Evolutionary conservation across 2,888 invertebrate genomes (phyloP).

Genomic region (Clivina fossor): DNA sequence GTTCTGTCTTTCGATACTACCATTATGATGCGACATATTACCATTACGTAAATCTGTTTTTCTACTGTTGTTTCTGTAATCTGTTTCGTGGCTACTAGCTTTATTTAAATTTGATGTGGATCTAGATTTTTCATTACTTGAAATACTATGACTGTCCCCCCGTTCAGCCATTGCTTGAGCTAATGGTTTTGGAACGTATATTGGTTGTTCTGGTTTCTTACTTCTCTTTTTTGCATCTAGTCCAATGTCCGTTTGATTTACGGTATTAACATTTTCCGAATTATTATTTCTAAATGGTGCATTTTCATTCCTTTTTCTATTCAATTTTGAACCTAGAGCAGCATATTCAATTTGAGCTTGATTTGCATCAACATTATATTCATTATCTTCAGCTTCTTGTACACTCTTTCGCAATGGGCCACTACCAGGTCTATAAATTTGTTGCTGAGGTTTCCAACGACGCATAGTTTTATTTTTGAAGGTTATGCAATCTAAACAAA

Average conservation of each 20-base stretch:
- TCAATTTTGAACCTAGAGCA: constrained; percentile 29
- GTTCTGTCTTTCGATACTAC: constrained; percentile 16
- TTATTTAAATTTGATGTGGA: constrained; percentile 42
- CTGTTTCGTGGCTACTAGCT: constrained; percentile 36
- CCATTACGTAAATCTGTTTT: constrained; percentile 19
- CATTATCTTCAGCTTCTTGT: constrained; percentile 62
- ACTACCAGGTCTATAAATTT: constrained; percentile 75
- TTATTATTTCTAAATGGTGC: constrained; percentile 21
- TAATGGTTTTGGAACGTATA: constrained; percentile 58
- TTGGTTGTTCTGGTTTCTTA: constrained; percentile 60
- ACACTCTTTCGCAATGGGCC: constrained; percentile 71
- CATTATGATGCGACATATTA: constrained; percentile 24
- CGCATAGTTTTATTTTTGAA: constrained; percentile 50
- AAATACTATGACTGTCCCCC: constrained; percentile 39
- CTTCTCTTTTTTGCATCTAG: constrained; percentile 46
- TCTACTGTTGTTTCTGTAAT: constrained; percentile 23
- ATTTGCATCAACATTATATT: constrained; percentile 48
- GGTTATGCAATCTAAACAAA: constrained; percentile 32
- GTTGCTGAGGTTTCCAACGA: constrained; percentile 68
- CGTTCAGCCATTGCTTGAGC: constrained; percentile 52
- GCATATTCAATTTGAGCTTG: constrained; percentile 40
- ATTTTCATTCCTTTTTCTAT: constrained; percentile 21
- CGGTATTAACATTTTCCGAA: constrained; percentile 26
- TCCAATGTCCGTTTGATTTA: constrained; percentile 20
- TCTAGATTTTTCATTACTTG: constrained; percentile 20